Percentiles rank a stretch among this genome's conserved stretches.
Evolutionary conservation across 92 coral and sea anemone genomes (phyloP).

Genomic region (Zoanthus solanderi): DNA sequence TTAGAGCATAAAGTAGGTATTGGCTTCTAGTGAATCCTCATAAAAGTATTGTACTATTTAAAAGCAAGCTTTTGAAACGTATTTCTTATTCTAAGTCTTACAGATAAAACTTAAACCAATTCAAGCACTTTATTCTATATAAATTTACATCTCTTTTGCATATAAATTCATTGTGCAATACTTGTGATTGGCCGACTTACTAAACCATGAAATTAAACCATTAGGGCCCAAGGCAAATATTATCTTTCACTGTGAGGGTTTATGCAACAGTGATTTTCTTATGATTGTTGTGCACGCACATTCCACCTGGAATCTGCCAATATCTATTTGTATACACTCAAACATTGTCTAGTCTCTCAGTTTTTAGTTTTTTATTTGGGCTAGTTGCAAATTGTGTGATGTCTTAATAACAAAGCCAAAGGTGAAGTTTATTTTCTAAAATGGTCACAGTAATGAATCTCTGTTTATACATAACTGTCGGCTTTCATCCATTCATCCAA

Average conservation of each 20-base stretch:
- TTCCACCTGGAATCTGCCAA: background rate
- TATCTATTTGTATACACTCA: background rate
- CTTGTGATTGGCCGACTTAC: conserved; percentile 16
- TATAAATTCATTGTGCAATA: background rate
- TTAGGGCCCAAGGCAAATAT: conserved; percentile 2
- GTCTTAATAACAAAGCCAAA: background rate
- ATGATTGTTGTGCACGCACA: background rate
- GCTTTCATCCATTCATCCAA: background rate
- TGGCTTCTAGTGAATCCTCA: background rate
- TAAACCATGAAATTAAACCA: conserved; percentile 10
- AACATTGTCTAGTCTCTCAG: background rate
- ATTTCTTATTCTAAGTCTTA: background rate
- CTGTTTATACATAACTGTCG: background rate
- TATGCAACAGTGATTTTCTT: background rate
- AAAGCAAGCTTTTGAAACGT: background rate
- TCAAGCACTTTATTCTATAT: conserved; percentile 9
- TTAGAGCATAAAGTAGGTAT: background rate
- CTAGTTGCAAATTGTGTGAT: background rate
- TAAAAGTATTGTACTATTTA: background rate
- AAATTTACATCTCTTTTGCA: background rate
- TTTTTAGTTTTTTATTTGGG: background rate
- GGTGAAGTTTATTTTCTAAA: background rate
- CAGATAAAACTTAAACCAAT: background rate
- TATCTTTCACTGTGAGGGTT: background rate
- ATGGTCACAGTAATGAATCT: background rate